phyloP scores from a whole-genome alignment of 2,888 invertebrate species.

The Pteria penguin region DNA sequence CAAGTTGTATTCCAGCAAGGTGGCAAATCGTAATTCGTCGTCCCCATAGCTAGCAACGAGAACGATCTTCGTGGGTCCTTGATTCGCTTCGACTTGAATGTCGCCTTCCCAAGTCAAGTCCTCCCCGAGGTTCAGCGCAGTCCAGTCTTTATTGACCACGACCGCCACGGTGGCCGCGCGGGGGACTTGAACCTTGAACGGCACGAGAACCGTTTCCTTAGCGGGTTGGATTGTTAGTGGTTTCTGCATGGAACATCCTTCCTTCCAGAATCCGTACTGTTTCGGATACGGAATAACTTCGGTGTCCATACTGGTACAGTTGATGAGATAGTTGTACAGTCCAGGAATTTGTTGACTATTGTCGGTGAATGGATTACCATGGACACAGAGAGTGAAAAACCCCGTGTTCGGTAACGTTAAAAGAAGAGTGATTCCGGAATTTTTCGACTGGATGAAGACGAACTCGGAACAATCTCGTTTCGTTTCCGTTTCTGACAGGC shows the following conservation, averaged over 20 bases:
- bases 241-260: constrained; percentile 63
- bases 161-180: constrained; percentile 59
- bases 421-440: constrained; percentile 56
- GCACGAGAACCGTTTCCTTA: constrained; percentile 48
- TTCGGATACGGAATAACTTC: constrained; percentile 56
- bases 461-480: constrained; percentile 55
- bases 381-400: constrained; percentile 60
- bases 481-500: constrained; percentile 49
- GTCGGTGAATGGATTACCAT: constrained; percentile 59
- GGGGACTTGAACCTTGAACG: constrained; percentile 59
- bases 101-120: constrained; percentile 59
- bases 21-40: constrained; percentile 58
- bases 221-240: constrained; percentile 51
- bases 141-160: constrained; percentile 57
- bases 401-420: constrained; percentile 56
- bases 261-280: constrained; percentile 63
- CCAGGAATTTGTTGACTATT: constrained; percentile 60
- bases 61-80: constrained; percentile 54
- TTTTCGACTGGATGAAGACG: constrained; percentile 60
- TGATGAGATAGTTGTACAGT: constrained; percentile 58
- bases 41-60: constrained; percentile 62
- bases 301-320: constrained; percentile 45
- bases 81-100: constrained; percentile 52
- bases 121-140: constrained; percentile 48
- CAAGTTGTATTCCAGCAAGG: constrained; percentile 53